Percentiles rank a stretch among this genome's conserved stretches.
These are phyloP conservation scores for Balaeniceps rex DNA, from an alignment of 2,113 vertebrate species.

Conservation along the genomic window DNA sequence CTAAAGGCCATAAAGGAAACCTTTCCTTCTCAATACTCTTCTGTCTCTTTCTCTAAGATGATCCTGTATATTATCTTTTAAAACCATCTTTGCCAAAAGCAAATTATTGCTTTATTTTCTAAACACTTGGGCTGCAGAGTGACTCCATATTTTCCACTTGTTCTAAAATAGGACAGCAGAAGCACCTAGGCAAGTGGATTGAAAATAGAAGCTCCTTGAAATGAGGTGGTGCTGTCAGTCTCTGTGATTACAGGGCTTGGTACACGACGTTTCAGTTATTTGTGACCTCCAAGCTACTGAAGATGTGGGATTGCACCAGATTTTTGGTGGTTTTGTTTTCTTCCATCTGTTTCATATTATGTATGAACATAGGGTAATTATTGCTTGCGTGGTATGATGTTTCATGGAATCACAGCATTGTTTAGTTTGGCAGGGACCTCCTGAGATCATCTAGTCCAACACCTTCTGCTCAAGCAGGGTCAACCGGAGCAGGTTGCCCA, in stretches of 20 bases:
- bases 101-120: background rate
- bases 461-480: background rate
- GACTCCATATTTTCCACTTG: background rate
- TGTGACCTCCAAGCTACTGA: background rate
- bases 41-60: background rate
- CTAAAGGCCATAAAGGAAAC: background rate
- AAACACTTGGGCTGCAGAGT: background rate
- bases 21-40: background rate
- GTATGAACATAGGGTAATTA: background rate
- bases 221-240: background rate
- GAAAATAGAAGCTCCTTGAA: background rate
- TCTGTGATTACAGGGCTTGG: background rate
- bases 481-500: background rate
- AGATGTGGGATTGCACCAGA: background rate
- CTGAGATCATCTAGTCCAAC: background rate
- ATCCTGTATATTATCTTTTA: background rate
- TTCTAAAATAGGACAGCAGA: background rate
- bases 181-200: background rate
- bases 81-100: background rate
- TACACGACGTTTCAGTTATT: background rate
- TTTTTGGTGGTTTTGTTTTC: background rate
- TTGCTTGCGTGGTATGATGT: background rate
- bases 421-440: background rate
- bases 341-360: background rate
- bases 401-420: background rate